Conservation (phyloP, 2,113 vertebrate genomes). For the Lepidothrix coronata region DNA sequence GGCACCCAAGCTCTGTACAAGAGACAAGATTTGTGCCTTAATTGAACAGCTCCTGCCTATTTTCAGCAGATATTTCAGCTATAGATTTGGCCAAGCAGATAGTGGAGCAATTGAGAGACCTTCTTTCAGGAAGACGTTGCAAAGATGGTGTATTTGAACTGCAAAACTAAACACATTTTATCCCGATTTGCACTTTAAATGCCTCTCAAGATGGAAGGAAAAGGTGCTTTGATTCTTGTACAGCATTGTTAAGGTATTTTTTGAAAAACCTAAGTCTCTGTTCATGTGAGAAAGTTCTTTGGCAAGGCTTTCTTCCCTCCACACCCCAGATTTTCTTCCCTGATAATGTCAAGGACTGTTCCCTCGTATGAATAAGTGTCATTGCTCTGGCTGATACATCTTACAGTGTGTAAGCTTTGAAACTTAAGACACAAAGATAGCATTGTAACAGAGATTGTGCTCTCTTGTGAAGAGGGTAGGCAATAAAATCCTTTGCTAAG, state of each 20-base stretch:
- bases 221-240: background rate
- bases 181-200: background rate
- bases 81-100: background rate
- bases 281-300: background rate
- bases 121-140: background rate
- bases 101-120: background rate
- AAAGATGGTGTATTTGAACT: background rate
- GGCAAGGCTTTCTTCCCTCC: background rate
- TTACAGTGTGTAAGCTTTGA: background rate
- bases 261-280: background rate
- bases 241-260: background rate
- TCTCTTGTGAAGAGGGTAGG: background rate
- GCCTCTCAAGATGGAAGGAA: background rate
- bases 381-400: background rate
- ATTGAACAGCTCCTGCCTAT: background rate
- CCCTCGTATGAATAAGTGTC: background rate
- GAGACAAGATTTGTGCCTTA: background rate
- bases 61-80: background rate
- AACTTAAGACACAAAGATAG: background rate
- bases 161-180: background rate
- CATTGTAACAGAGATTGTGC: background rate
- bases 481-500: constrained; percentile 11
- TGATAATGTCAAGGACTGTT: background rate
- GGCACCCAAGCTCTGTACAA: background rate
- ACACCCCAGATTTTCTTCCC: background rate